phyloP scores from a whole-genome alignment of 2,888 invertebrate species.

The Rhagium mordax region DNA sequence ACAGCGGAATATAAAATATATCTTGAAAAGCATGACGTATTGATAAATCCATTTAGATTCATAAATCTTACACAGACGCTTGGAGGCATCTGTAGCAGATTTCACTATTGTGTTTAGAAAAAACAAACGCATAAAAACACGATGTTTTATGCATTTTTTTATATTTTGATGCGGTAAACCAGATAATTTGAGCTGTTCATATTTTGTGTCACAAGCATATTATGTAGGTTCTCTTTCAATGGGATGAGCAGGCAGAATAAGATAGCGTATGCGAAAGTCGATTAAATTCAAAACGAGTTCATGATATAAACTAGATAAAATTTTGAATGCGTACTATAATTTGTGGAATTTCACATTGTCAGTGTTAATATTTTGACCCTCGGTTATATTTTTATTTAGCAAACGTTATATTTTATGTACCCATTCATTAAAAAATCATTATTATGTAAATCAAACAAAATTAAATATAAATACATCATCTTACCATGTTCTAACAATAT shows the following conservation, averaged over 20 bases:
- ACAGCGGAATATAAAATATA: constrained; percentile 31
- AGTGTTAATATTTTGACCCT: not conserved
- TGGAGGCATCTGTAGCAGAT: constrained; percentile 39
- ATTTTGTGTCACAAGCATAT: constrained; percentile 17
- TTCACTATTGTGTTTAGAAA: constrained; percentile 34
- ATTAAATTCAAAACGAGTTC: not conserved
- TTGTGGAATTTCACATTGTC: not conserved
- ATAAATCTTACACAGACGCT: constrained; percentile 38
- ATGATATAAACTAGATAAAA: not conserved
- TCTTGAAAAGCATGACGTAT: constrained; percentile 40
- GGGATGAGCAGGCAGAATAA: not conserved
- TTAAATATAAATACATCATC: too few species aligned
- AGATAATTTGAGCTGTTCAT: constrained; percentile 15
- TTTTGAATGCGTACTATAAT: not conserved
- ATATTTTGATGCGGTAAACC: constrained; percentile 11
- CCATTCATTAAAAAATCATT: too few species aligned
- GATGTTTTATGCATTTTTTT: constrained; percentile 36
- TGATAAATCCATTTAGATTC: constrained; percentile 42
- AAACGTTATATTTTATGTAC: too few species aligned
- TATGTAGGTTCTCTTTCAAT: not conserved
- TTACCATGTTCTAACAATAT: too few species aligned
- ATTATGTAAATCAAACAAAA: too few species aligned
- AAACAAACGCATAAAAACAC: constrained; percentile 29
- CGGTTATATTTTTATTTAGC: not conserved
- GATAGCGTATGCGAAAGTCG: not conserved